A percentile compares a stretch with the other conserved stretches of the same genome.
Evolutionary conservation across 2,888 invertebrate genomes (phyloP).

Genomic region (Meganola albula): DNA sequence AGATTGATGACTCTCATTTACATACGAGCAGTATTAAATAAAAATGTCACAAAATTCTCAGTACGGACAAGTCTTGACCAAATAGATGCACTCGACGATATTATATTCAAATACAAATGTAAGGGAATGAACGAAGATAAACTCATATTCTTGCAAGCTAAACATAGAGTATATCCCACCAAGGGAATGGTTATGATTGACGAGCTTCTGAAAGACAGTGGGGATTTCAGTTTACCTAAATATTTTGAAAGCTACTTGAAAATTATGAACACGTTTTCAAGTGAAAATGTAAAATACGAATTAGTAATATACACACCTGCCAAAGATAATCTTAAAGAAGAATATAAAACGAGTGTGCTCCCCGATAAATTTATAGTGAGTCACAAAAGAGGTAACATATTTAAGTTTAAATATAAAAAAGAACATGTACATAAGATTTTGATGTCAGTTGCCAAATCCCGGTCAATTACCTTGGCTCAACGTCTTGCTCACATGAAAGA

Average conservation of each 20-base stretch:
- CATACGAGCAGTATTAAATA: constrained; percentile 15
- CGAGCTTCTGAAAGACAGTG: constrained; percentile 14
- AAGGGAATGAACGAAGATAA: constrained; percentile 10
- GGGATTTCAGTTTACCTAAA: constrained; percentile 19
- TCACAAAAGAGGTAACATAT: constrained; percentile 8
- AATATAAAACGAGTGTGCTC: constrained; percentile 1
- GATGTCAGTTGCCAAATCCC: constrained; percentile 12
- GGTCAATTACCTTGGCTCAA: too few species aligned
- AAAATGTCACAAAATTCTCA: constrained; percentile 14
- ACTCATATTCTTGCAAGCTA: constrained; percentile 27
- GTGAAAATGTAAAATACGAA: constrained; percentile 13
- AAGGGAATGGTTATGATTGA: constrained; percentile 18
- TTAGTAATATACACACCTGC: constrained; percentile 25
- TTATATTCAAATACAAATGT: constrained; percentile 21
- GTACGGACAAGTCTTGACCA: constrained; percentile 19
- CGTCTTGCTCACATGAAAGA: too few species aligned
- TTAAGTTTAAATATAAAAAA: constrained; percentile 16
- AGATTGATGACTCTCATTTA: constrained; percentile 25
- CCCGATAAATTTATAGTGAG: constrained; percentile 13
- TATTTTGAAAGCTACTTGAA: constrained; percentile 22
- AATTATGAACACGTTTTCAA: constrained; percentile 13
- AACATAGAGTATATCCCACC: constrained; percentile 20
- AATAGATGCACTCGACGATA: constrained; percentile 30
- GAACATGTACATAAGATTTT: constrained; percentile 13
- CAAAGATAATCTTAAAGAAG: constrained; percentile 10